Evolutionary conservation across 1,140 invertebrate genomes (phyloP).

Genomic region (Tetragonula clypearis): DNA sequence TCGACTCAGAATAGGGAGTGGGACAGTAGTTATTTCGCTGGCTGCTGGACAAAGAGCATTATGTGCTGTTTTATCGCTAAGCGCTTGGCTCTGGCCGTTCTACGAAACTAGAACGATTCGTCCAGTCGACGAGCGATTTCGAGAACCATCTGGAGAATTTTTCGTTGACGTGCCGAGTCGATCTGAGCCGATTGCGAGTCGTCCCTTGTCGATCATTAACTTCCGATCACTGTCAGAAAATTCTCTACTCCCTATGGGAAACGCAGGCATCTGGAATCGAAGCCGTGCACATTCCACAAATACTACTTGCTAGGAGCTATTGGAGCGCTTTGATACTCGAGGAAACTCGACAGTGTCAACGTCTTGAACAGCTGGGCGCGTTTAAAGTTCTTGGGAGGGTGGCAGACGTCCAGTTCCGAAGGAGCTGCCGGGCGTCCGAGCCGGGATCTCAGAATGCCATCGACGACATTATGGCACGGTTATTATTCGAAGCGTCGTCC

Average conservation of each 20-base stretch:
- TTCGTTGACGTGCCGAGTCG: too few relatives aligned
- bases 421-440: conserved; percentile 8
- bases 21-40: neutral
- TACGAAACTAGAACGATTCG: neutral
- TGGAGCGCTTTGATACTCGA: neutral
- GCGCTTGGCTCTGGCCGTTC: neutral
- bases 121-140: neutral
- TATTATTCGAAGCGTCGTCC: conserved; percentile 59
- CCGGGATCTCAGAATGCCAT: conserved; percentile 55
- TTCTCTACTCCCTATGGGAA: neutral
- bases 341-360: conserved; percentile 9
- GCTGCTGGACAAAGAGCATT: neutral
- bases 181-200: too few relatives aligned
- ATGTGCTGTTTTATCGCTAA: neutral
- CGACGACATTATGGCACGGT: conserved; percentile 53
- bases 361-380: conserved; percentile 26
- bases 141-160: too few relatives aligned
- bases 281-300: neutral
- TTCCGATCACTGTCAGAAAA: neutral
- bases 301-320: neutral
- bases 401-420: neutral
- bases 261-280: neutral
- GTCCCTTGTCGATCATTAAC: neutral
- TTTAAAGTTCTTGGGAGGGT: conserved; percentile 39
- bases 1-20: too few relatives aligned